Conservation (phyloP, 2,888 invertebrate genomes). For the Lepas anatifera region DNA sequence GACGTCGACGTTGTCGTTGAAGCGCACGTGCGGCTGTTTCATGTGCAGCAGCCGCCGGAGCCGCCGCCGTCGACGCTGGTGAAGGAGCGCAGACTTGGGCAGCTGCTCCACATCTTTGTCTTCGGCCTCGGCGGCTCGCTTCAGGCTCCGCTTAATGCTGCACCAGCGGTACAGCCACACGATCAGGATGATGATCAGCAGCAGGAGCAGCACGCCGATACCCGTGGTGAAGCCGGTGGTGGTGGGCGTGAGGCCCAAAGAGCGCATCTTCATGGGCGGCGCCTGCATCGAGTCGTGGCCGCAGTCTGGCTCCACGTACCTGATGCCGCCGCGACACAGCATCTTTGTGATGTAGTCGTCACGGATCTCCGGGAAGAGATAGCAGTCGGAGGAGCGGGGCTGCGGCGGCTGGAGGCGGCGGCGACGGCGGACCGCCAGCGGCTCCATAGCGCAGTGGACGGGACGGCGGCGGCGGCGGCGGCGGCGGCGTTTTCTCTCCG, state of each 20-base stretch:
- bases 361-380: too few species aligned
- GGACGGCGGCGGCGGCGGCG: not conserved
- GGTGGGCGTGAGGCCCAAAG: not conserved
- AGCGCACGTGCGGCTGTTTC: not conserved
- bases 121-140: not conserved
- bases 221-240: not conserved
- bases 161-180: not conserved
- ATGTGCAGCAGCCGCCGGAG: not conserved
- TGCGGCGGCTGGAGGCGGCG: too few species aligned
- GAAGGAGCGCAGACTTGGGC: not conserved
- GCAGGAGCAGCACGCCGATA: not conserved
- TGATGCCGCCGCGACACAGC: not conserved
- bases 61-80: not conserved
- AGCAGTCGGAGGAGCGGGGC: not conserved
- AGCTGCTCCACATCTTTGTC: not conserved
- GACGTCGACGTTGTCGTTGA: not conserved
- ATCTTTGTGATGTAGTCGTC: not conserved
- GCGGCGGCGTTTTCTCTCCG: too few species aligned
- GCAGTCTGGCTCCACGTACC: not conserved
- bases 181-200: not conserved
- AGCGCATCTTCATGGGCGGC: not conserved
- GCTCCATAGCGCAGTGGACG: not conserved
- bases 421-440: too few species aligned
- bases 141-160: too few species aligned
- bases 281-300: not conserved